Evolutionary conservation across 2,888 invertebrate genomes (phyloP), one percentile per base, ranked within the genome.

Genomic region (Disparrhopalites patrizii): DNA sequence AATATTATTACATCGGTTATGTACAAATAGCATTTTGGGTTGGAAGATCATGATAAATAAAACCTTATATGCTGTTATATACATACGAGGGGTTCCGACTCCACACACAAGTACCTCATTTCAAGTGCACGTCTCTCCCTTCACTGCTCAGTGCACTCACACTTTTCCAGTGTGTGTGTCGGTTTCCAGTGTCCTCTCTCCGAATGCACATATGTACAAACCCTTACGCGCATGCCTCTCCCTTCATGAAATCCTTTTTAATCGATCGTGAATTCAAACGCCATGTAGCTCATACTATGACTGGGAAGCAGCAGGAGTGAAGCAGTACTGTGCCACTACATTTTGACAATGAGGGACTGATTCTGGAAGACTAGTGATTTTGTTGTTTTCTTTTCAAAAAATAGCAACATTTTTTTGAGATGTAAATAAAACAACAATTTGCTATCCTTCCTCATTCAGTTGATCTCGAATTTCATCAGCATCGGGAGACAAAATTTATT

Each of bases 331-430:
- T 23, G 23, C 25, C 47, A 47, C 47, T 47, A 23, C 47, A 23
- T 47, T 20, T 62, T 54, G 52, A 40, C 56, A 62, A 54, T 55
- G 63, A 63, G 63, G 47, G 40, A 55, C 56, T 56, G 63, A 54
- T 55, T 56, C 63, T 64, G 64, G 64, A 64, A 64, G 64, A 64
- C 64, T 64, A 56, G 64, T 64, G 64, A 64, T 64, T 64, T 64
- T 64, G 64, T 64, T 64, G 64, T 64, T 56, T 56, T 62, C 56
- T 23, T 62, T 62, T 62, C 51, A 62, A 62, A 52, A 47, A 55
- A 47, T 47, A 60, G 15, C 50, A 27, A 20, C 27, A 60, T 56
- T 55, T 50, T 62, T 62, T 38, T 64, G 31, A 64, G 30, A 30
- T n/a, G 4, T 43, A 13, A 25, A 63, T 55, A 31, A 64, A 56